Conservation (phyloP, 2,888 invertebrate species). For the Himalopsyche tibetana region DNA sequence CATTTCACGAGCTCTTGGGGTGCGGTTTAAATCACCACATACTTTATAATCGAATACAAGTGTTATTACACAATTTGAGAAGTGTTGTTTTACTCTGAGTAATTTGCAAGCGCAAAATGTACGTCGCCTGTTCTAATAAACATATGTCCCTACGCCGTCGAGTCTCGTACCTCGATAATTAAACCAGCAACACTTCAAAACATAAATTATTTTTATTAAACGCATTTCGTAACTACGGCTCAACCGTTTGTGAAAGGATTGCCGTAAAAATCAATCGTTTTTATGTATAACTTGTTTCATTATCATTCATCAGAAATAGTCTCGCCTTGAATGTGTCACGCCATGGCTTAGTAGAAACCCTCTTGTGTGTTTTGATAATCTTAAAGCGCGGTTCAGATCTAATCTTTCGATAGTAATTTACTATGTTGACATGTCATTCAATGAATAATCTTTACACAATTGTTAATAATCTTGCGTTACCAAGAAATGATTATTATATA, state of each 20-base stretch:
- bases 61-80: conserved; percentile 46
- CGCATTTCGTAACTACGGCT: conserved; percentile 44
- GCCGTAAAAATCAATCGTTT: neutral
- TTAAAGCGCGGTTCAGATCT: too few relatives aligned
- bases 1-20: neutral
- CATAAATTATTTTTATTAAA: conserved; percentile 64
- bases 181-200: conserved; percentile 61
- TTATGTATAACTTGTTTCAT: neutral
- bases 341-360: too few relatives aligned
- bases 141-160: conserved; percentile 49
- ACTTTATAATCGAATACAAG: conserved; percentile 10
- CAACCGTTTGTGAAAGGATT: neutral
- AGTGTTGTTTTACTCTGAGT: conserved; percentile 16
- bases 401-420: too few relatives aligned
- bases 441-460: too few relatives aligned
- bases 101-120: conserved; percentile 53
- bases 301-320: too few relatives aligned
- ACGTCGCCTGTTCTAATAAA: conserved; percentile 52
- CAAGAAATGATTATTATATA: too few relatives aligned
- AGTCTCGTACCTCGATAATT: conserved; percentile 56
- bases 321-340: too few relatives aligned
- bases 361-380: too few relatives aligned
- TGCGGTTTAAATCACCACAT: neutral
- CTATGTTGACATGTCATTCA: too few relatives aligned
- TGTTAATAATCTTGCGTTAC: too few relatives aligned